phyloP scores from a whole-genome alignment of 1,140 invertebrate genomes.

The Hestina assimilis region DNA sequence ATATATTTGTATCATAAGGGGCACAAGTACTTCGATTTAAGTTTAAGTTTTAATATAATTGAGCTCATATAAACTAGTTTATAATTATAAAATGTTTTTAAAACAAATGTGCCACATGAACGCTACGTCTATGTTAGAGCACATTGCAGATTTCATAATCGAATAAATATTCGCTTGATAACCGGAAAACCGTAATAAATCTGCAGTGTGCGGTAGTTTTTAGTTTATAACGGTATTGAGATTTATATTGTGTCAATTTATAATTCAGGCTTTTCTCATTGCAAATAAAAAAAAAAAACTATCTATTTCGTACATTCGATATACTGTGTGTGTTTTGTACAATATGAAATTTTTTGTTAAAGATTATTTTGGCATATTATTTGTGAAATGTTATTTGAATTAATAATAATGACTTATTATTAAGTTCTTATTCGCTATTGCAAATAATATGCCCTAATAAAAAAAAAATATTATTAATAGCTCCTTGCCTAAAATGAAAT shows the following conservation, averaged over 20 bases:
- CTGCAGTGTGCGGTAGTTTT: not conserved
- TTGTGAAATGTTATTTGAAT: slow-evolving; percentile 50
- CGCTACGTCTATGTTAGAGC: slow-evolving; percentile 18
- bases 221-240: slow-evolving; percentile 1
- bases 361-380: too few relatives aligned
- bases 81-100: slow-evolving; percentile 33
- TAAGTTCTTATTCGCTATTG: slow-evolving; percentile 4
- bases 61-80: slow-evolving; percentile 45
- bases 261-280: slow-evolving; percentile 6
- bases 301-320: too few relatives aligned
- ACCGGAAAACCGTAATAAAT: too few relatives aligned
- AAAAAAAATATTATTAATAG: not conserved
- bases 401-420: slow-evolving; percentile 43
- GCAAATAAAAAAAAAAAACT: too few relatives aligned
- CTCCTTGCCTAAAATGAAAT: too few relatives aligned
- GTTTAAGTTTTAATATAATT: slow-evolving; percentile 45
- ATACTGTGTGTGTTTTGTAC: too few relatives aligned
- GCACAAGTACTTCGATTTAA: slow-evolving; percentile 69
- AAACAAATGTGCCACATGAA: slow-evolving; percentile 61
- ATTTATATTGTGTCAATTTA: slow-evolving; percentile 4
- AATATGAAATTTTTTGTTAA: too few relatives aligned
- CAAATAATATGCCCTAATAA: not conserved
- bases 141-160: not conserved
- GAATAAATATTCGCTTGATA: too few relatives aligned
- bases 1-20: slow-evolving; percentile 37